Conservation (phyloP, 2,888 invertebrate species). For the Desoria tigrina region DNA sequence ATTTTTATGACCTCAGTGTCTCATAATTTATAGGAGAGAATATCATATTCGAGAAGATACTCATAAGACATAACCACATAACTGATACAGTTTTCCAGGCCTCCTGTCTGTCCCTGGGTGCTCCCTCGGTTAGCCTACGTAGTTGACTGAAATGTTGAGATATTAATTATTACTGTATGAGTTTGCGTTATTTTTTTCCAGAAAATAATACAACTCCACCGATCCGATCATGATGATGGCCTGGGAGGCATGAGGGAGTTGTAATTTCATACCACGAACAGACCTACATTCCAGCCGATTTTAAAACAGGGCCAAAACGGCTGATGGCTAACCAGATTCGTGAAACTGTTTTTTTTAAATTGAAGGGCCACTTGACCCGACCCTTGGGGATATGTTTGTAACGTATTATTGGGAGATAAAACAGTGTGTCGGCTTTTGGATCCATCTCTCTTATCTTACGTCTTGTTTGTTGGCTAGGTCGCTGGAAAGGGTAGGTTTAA, state of each 20-base stretch:
- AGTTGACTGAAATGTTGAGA: slow-evolving; percentile 16
- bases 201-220: neutral
- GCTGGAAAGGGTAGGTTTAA: neutral
- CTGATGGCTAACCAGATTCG: neutral
- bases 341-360: neutral
- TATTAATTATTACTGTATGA: slow-evolving; percentile 23
- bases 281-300: no score
- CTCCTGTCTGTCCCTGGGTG: neutral
- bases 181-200: slow-evolving; percentile 18
- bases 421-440: slow-evolving; percentile 9
- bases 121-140: no score
- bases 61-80: neutral
- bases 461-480: no score
- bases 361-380: slow-evolving; percentile 10
- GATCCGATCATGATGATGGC: no score
- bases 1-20: slow-evolving; percentile 19
- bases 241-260: no score
- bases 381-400: slow-evolving; percentile 5
- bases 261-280: no score
- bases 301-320: neutral
- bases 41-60: neutral
- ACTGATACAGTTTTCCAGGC: neutral
- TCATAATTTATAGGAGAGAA: slow-evolving; percentile 16
- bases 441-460: neutral
- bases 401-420: neutral